Conservation (phyloP, 2,797 vertebrate genomes). For the Rhinella marina region DNA sequence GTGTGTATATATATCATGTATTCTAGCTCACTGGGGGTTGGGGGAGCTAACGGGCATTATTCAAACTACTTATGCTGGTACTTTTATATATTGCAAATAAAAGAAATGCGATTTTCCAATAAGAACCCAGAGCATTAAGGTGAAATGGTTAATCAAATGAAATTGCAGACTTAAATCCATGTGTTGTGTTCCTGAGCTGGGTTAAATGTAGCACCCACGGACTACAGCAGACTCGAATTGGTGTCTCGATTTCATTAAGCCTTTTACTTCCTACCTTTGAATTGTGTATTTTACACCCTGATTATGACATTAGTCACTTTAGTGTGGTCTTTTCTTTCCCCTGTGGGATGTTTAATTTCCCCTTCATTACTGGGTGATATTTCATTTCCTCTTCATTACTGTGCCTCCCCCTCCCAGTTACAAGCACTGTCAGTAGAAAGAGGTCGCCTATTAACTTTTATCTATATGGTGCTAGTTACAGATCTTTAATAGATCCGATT, state of each 20-base stretch:
- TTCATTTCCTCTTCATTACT: conserved; percentile 48
- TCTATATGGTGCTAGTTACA: conserved; percentile 57
- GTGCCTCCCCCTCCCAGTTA: conserved; percentile 12
- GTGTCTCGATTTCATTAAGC: background rate
- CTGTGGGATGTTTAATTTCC: conserved; percentile 3
- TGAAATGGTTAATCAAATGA: background rate
- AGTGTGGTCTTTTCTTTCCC: background rate
- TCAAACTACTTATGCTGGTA: too few relatives aligned
- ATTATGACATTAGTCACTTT: background rate
- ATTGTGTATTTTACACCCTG: conserved; percentile 21
- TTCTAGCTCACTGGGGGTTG: too few relatives aligned
- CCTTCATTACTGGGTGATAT: background rate
- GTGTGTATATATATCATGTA: too few relatives aligned
- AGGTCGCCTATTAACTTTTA: conserved; percentile 53
- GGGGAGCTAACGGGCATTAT: too few relatives aligned
- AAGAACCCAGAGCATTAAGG: too few relatives aligned
- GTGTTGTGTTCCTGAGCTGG: background rate
- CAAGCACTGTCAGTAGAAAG: conserved; percentile 18
- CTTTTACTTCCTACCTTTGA: background rate
- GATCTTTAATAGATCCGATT: conserved; percentile 51
- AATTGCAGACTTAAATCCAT: background rate
- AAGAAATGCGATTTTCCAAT: too few relatives aligned
- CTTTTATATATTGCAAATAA: too few relatives aligned
- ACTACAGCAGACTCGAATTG: background rate
- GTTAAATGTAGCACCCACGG: too few relatives aligned